Evolutionary conservation across 2,113 vertebrate species (phyloP).

Genomic region (Philantomba maxwellii): DNA sequence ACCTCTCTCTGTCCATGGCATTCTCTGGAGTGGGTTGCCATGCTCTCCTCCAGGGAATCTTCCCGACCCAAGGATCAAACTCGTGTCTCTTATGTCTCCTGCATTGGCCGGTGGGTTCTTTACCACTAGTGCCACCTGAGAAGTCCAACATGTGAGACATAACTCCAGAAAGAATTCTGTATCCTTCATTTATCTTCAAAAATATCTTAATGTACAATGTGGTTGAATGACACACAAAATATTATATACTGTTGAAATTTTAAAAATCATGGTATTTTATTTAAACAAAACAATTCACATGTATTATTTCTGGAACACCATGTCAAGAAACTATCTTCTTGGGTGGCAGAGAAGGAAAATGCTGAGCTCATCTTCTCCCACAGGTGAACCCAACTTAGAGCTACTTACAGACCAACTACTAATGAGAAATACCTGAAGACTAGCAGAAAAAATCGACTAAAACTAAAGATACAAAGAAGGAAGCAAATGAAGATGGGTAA

Average conservation of each 20-base stretch:
- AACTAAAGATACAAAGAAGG: not conserved
- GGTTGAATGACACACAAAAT: not conserved
- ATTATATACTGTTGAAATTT: not conserved
- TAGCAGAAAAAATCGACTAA: not conserved
- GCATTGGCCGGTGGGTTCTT: not conserved
- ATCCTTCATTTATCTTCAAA: not conserved
- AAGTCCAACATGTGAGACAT: not conserved
- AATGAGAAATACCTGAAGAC: not conserved
- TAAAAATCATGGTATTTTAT: not conserved
- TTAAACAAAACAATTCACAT: not conserved
- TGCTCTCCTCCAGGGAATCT: not conserved
- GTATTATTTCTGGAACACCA: not conserved
- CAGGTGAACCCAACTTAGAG: not conserved
- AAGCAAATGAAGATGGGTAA: not conserved
- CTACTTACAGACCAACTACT: not conserved
- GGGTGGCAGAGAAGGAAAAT: not conserved
- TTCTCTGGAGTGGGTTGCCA: not conserved
- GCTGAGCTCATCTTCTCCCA: not conserved
- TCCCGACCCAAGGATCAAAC: not conserved
- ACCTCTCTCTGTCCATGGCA: not conserved
- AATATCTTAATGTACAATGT: not conserved
- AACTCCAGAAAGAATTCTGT: not conserved
- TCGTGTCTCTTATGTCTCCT: not conserved
- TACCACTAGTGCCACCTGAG: not conserved
- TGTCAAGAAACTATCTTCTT: not conserved